Evolutionary conservation across 2,797 vertebrate genomes (phyloP).

Genomic region (Hapalemur alaotrensis): DNA sequence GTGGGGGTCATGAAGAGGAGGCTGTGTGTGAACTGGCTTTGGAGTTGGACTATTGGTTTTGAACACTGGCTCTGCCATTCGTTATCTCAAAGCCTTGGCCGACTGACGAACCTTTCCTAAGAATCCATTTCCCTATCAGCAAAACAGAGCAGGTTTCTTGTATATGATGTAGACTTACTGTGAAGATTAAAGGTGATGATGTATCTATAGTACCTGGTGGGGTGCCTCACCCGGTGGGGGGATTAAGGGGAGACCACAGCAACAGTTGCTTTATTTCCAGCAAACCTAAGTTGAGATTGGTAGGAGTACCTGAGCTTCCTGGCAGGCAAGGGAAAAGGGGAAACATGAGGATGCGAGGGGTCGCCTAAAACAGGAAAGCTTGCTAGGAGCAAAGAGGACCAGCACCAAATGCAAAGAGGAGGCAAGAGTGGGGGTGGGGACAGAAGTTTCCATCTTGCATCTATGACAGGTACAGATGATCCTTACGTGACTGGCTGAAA

Average conservation of each 20-base stretch:
- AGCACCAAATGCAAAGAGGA: not conserved
- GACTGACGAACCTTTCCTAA: not conserved
- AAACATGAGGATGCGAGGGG: fast-evolving
- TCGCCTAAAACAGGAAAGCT: not conserved
- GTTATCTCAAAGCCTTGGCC: not conserved
- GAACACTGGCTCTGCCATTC: not conserved
- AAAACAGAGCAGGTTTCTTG: not conserved
- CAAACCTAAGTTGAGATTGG: not conserved
- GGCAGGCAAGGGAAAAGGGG: not conserved
- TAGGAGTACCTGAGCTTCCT: not conserved
- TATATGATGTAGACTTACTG: fast-evolving
- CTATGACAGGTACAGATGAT: not conserved
- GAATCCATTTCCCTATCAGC: not conserved
- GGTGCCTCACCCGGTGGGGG: fast-evolving
- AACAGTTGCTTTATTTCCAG: not conserved
- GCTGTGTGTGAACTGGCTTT: not conserved
- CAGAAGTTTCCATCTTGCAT: fast-evolving
- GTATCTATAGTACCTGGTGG: no score
- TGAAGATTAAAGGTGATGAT: not conserved
- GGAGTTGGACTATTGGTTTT: not conserved
- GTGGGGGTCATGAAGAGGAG: not conserved
- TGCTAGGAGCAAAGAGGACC: fast-evolving
- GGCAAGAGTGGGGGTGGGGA: not conserved
- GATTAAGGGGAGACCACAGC: not conserved
- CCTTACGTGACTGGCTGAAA: fast-evolving